These are phyloP conservation scores for Syritta pipiens DNA, from an alignment of 2,888 invertebrate species.

Conservation along the genomic window DNA sequence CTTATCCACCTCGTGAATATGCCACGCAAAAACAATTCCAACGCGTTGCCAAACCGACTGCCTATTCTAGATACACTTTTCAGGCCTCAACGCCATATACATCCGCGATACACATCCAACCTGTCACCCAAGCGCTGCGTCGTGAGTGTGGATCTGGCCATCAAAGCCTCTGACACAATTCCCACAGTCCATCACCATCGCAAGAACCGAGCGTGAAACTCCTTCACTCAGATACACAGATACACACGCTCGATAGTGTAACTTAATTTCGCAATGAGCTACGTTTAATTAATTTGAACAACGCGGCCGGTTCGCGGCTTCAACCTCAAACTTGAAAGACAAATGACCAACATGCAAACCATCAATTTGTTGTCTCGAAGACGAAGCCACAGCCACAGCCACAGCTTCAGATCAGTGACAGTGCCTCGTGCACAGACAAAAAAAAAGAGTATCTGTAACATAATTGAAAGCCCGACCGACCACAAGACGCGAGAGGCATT, in stretches of 20 bases:
- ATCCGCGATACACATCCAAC: conserved; percentile 3
- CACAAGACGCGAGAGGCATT: conserved; percentile 22
- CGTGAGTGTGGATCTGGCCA: too few species aligned
- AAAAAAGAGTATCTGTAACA: conserved; percentile 58
- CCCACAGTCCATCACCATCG: conserved; percentile 45
- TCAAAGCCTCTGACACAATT: conserved; percentile 54
- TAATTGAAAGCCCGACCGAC: conserved; percentile 63
- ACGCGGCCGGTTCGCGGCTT: conserved; percentile 50
- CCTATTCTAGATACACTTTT: conserved; percentile 2
- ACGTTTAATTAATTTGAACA: conserved; percentile 62
- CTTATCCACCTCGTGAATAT: neutral
- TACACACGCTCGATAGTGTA: conserved; percentile 12
- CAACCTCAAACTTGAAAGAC: conserved; percentile 73
- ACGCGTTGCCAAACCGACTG: neutral
- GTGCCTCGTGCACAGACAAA: neutral
- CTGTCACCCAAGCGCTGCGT: conserved; percentile 14
- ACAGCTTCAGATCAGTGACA: conserved; percentile 27
- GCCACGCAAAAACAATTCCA: neutral
- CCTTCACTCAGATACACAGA: conserved; percentile 1
- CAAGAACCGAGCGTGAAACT: conserved; percentile 1
- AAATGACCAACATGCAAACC: conserved; percentile 77
- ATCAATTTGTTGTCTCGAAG: conserved; percentile 75
- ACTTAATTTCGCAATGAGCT: conserved; percentile 64
- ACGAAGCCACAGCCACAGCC: conserved; percentile 34
- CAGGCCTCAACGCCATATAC: neutral